Conservation (phyloP, 2,888 invertebrate genomes). For the Itoplectis maculator region DNA sequence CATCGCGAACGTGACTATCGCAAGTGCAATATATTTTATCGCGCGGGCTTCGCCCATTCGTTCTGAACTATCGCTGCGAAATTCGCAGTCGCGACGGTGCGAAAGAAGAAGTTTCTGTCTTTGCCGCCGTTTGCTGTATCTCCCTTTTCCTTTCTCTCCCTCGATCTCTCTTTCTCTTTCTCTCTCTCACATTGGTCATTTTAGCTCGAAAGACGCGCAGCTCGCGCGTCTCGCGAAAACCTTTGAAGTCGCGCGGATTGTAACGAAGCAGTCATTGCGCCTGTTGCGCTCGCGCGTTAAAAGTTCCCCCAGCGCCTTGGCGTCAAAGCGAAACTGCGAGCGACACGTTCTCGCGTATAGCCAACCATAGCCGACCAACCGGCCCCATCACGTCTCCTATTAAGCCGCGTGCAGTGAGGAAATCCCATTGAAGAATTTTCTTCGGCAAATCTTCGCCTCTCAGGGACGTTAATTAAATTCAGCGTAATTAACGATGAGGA, state of each 20-base stretch:
- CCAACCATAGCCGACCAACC: too few species aligned
- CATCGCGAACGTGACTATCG: conserved; percentile 44
- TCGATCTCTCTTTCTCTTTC: too few species aligned
- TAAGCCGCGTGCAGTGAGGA: conserved; percentile 13
- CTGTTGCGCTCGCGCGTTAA: conserved; percentile 27
- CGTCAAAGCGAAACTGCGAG: too few species aligned
- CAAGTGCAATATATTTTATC: conserved; percentile 37
- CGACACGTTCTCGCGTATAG: not conserved
- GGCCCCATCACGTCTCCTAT: too few species aligned
- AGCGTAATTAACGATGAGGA: conserved; percentile 4
- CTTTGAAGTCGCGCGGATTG: conserved; percentile 64
- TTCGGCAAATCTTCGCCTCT: conserved; percentile 4
- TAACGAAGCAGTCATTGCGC: conserved; percentile 62
- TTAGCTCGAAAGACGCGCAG: conserved; percentile 31
- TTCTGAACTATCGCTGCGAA: conserved; percentile 36
- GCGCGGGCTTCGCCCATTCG: conserved; percentile 13
- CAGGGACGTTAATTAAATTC: conserved; percentile 10
- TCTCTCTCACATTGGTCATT: conserved; percentile 60
- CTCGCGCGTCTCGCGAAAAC: conserved; percentile 34
- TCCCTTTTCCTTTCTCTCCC: too few species aligned
- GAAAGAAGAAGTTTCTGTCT: conserved; percentile 27
- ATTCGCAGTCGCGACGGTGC: conserved; percentile 27
- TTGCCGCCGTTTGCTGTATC: too few species aligned
- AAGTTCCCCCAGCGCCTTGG: conserved; percentile 28
- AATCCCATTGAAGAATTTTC: conserved; percentile 29